These are phyloP conservation scores for Delia radicum DNA, from an alignment of 1,140 invertebrate genomes.

Conservation along the genomic window DNA sequence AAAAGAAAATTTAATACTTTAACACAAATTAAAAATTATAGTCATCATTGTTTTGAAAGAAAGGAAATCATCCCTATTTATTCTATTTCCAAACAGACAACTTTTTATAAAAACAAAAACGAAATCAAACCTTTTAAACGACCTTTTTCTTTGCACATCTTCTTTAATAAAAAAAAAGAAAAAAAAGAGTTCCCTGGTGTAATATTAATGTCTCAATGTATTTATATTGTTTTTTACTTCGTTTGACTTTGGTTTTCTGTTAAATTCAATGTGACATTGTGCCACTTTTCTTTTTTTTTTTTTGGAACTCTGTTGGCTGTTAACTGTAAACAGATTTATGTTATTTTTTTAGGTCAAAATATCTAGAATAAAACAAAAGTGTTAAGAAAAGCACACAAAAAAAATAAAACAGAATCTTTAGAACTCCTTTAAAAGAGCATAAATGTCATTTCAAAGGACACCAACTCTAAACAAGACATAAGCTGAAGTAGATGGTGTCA, in stretches of 20 bases:
- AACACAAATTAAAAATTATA: conserved; percentile 21
- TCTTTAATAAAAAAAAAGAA: not conserved
- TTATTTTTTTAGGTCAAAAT: not conserved
- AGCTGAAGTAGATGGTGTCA: no score
- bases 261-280: conserved; percentile 15
- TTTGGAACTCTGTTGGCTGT: not conserved
- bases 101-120: not conserved
- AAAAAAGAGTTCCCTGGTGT: not conserved
- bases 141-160: not conserved
- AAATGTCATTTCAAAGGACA: no score
- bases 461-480: no score
- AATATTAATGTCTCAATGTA: conserved; percentile 19
- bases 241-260: not conserved
- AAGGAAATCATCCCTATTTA: no score
- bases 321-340: not conserved
- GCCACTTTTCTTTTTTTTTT: not conserved
- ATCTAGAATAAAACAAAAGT: no score
- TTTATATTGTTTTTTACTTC: conserved; percentile 1
- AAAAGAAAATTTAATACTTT: not conserved
- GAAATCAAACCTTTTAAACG: conserved; percentile 11
- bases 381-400: no score
- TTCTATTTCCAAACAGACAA: not conserved
- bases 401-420: no score
- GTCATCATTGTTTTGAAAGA: conserved; percentile 8
- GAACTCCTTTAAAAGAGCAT: no score